Conservation (phyloP, 2,888 invertebrate species). For the Stenotaenia linearis region DNA sequence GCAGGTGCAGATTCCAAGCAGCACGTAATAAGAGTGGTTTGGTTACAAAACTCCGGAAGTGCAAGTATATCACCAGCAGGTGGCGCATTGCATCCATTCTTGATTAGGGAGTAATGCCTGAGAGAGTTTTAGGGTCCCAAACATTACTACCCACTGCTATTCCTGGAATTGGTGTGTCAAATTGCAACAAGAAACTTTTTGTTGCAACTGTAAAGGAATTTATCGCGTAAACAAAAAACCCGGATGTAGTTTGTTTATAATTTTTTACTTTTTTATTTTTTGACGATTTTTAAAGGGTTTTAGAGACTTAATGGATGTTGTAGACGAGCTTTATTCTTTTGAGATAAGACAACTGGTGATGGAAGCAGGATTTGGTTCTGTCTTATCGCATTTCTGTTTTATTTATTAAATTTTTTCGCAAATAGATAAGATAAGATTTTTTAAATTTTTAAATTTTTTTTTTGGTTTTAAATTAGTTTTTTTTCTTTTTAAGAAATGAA, state of each 20-base stretch:
- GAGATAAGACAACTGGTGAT: neutral
- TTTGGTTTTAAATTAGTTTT: neutral
- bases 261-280: neutral
- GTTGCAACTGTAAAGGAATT: neutral
- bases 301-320: neutral
- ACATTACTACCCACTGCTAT: neutral
- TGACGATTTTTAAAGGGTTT: neutral
- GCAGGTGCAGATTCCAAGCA: neutral
- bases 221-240: neutral
- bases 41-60: neutral
- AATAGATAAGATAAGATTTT: no score
- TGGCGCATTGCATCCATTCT: constrained; percentile 10
- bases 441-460: no score
- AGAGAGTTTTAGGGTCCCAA: neutral
- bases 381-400: neutral
- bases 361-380: neutral
- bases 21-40: neutral
- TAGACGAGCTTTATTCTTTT: neutral
- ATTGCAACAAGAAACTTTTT: neutral
- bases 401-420: no score
- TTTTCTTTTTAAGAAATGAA: no score
- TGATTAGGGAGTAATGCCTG: constrained; percentile 3
- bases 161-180: neutral
- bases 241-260: neutral
- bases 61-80: constrained; percentile 7